Evolutionary conservation across 2,888 invertebrate species (phyloP).

Genomic region (Imbricaverruca yamaguchii): DNA sequence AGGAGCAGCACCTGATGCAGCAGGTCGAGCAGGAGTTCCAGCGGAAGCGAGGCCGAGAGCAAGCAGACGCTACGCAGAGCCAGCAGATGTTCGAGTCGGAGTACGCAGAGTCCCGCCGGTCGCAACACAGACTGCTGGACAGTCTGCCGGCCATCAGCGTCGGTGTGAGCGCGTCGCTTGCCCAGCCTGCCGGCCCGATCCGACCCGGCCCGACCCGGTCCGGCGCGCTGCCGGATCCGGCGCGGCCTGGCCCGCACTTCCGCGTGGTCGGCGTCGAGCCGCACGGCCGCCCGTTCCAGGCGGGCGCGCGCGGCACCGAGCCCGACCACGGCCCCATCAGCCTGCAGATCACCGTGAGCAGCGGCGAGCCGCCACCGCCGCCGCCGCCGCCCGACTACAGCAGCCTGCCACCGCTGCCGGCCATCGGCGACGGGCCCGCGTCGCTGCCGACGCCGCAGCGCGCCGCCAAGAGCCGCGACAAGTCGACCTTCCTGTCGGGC

Average conservation of each 20-base stretch:
- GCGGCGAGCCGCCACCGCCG: neutral
- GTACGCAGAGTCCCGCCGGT: neutral
- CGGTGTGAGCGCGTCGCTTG: neutral
- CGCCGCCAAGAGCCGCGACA: neutral
- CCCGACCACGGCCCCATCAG: neutral
- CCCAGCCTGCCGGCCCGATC: neutral
- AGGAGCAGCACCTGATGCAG: slow-evolving; percentile 24
- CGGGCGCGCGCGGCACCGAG: neutral
- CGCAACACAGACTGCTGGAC: neutral
- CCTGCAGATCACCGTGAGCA: neutral
- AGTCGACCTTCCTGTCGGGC: slow-evolving; percentile 2
- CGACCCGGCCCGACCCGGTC: too few relatives aligned
- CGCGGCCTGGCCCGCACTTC: neutral
- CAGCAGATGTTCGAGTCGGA: neutral
- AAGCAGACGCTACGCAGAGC: slow-evolving; percentile 34
- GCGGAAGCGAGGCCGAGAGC: slow-evolving; percentile 60
- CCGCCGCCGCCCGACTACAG: neutral
- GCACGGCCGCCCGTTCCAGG: too few relatives aligned
- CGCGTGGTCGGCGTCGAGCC: neutral
- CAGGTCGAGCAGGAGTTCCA: slow-evolving; percentile 63
- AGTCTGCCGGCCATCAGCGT: neutral
- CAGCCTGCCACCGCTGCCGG: neutral
- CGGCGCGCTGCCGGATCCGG: too few relatives aligned
- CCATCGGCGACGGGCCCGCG: neutral
- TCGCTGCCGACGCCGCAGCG: neutral